These are phyloP conservation scores for Erythrocebus patas DNA, from an alignment of 2,113 vertebrate species.

Conservation along the genomic window DNA sequence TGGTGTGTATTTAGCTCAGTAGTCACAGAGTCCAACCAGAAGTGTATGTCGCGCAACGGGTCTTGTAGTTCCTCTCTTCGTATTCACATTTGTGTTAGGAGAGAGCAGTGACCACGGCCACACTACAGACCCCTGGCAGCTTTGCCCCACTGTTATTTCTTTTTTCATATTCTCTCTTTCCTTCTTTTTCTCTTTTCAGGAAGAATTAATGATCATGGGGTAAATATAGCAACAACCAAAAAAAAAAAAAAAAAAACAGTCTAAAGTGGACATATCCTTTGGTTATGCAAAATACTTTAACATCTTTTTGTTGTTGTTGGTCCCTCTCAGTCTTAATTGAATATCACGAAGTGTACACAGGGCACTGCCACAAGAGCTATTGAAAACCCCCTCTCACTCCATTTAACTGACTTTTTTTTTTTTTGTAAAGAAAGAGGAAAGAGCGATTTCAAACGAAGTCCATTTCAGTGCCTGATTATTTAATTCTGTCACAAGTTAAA, in stretches of 20 bases:
- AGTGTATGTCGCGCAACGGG: slow-evolving; percentile 67
- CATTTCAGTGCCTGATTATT: slow-evolving; percentile 82
- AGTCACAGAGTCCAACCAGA: slow-evolving; percentile 81
- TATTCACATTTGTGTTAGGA: slow-evolving; percentile 79
- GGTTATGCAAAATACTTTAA: slow-evolving; percentile 75
- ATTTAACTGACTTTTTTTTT: slow-evolving; percentile 80
- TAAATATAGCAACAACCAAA: neutral
- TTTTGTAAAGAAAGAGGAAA: slow-evolving; percentile 71
- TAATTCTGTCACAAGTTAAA: slow-evolving; percentile 79
- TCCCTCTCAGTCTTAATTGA: slow-evolving; percentile 76
- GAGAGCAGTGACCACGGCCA: slow-evolving; percentile 76
- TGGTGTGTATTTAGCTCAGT: slow-evolving; percentile 74
- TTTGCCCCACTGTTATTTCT: slow-evolving; percentile 66
- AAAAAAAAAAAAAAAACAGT: slow-evolving; percentile 32
- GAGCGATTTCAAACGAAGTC: slow-evolving; percentile 78
- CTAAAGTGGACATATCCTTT: slow-evolving; percentile 77
- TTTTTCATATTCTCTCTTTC: slow-evolving; percentile 63
- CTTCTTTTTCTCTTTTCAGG: slow-evolving; percentile 62
- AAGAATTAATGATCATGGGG: neutral
- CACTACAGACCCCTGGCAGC: slow-evolving; percentile 69
- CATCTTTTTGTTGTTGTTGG: slow-evolving; percentile 71
- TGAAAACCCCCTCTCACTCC: slow-evolving; percentile 80
- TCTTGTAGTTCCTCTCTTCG: slow-evolving; percentile 73
- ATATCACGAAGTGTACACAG: slow-evolving; percentile 74
- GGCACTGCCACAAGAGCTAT: slow-evolving; percentile 72